phyloP scores from a whole-genome alignment of 2,888 invertebrate genomes.

The Drosophila infuscata region DNA sequence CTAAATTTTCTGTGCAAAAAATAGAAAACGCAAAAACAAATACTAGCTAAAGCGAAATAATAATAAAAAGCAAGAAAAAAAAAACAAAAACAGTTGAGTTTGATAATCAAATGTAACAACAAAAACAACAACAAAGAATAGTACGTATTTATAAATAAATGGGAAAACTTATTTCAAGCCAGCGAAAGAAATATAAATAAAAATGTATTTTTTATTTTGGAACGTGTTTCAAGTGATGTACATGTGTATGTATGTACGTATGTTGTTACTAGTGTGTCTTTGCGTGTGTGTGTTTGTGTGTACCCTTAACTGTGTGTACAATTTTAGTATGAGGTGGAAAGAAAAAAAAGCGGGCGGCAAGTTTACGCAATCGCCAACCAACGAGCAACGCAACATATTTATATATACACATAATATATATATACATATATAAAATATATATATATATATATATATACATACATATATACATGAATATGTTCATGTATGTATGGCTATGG shows the following conservation, averaged over 20 bases:
- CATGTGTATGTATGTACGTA: constrained; percentile 26
- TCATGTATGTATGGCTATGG: constrained; percentile 8
- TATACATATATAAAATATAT: constrained; percentile 12
- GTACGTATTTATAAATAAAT: constrained; percentile 57
- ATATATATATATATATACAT: background rate
- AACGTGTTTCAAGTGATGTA: constrained; percentile 61
- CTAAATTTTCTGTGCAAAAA: constrained; percentile 76
- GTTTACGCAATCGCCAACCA: constrained; percentile 78
- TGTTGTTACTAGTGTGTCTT: constrained; percentile 13
- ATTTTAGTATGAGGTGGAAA: constrained; percentile 75
- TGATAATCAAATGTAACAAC: constrained; percentile 56
- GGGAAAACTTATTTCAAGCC: constrained; percentile 11
- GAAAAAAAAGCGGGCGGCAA: constrained; percentile 78
- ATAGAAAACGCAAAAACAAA: constrained; percentile 67
- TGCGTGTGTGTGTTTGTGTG: constrained; percentile 26
- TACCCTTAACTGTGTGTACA: constrained; percentile 69
- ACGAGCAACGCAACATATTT: constrained; percentile 45
- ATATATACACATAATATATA: constrained; percentile 25
- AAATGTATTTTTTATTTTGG: constrained; percentile 66
- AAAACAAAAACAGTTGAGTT: constrained; percentile 71
- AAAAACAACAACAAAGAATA: constrained; percentile 54
- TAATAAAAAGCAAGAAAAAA: constrained; percentile 63
- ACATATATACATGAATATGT: background rate
- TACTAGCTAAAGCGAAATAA: constrained; percentile 49
- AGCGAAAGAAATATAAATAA: constrained; percentile 48